Evolutionary conservation across 2,113 vertebrate genomes (phyloP).

Genomic region (Melospiza georgiana): DNA sequence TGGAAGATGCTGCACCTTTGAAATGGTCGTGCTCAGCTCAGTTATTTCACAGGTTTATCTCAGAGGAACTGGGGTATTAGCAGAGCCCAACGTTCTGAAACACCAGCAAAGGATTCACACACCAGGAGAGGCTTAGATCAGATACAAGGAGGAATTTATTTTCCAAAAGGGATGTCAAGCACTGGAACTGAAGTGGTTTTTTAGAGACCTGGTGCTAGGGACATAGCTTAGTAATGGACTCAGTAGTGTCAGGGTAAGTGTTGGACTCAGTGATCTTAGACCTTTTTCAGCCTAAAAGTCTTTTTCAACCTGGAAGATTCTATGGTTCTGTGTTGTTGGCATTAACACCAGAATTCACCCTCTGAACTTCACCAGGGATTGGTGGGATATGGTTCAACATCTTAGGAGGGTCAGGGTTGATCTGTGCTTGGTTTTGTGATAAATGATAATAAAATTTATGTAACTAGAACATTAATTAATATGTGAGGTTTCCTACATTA

Average conservation of each 20-base stretch:
- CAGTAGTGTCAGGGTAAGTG: neutral
- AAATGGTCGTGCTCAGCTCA: neutral
- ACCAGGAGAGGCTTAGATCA: neutral
- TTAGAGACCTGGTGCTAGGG: neutral
- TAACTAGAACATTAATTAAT: neutral
- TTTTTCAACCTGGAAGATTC: neutral
- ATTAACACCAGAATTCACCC: neutral
- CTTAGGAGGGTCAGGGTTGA: neutral
- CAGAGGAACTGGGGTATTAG: neutral
- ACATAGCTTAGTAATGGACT: neutral
- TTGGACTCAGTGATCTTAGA: neutral
- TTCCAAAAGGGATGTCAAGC: neutral
- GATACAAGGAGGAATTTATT: neutral
- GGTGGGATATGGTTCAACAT: neutral
- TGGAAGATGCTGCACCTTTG: neutral
- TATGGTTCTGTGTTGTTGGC: neutral
- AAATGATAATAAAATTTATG: neutral
- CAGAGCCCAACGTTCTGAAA: neutral
- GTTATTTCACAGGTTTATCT: neutral
- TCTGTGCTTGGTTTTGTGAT: fast-evolving
- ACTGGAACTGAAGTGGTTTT: neutral
- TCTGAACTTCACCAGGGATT: neutral
- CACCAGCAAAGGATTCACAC: neutral
- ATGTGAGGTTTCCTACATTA: neutral
- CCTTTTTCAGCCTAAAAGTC: neutral